phyloP scores from a whole-genome alignment of 2,113 vertebrate genomes.

The Perccottus glenii region DNA sequence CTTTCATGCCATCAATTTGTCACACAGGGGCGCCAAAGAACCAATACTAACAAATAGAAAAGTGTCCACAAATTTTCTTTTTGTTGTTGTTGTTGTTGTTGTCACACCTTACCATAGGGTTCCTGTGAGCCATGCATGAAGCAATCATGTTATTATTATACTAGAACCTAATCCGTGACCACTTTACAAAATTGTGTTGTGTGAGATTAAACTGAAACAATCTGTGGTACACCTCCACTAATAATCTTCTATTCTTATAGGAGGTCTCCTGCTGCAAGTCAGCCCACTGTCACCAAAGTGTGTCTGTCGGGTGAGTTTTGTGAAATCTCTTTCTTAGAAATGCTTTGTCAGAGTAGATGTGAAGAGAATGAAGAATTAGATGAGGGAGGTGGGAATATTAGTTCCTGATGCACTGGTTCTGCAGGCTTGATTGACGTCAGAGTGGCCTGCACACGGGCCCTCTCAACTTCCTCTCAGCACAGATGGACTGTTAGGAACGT shows the following conservation, averaged over 20 bases:
- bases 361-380: conserved; percentile 22
- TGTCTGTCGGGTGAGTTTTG: conserved; percentile 87
- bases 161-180: no score
- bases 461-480: conserved; percentile 67
- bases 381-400: conserved; percentile 32
- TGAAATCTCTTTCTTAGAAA: background rate
- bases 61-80: no score
- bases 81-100: no score
- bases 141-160: no score
- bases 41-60: no score
- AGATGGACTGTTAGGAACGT: conserved; percentile 58
- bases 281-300: conserved; percentile 86
- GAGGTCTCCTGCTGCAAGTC: conserved; percentile 89
- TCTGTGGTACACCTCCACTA: no score
- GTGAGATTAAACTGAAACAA: no score
- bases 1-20: background rate
- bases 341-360: conserved; percentile 6
- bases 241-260: conserved; percentile 71
- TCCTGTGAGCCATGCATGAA: no score
- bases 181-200: no score
- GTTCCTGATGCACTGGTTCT: conserved; percentile 70
- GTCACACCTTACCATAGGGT: no score
- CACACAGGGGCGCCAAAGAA: background rate
- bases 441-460: conserved; percentile 42
- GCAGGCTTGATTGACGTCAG: conserved; percentile 72